Evolutionary conservation across 1,140 invertebrate genomes (phyloP).

Genomic region (Saccostrea glomerata): DNA sequence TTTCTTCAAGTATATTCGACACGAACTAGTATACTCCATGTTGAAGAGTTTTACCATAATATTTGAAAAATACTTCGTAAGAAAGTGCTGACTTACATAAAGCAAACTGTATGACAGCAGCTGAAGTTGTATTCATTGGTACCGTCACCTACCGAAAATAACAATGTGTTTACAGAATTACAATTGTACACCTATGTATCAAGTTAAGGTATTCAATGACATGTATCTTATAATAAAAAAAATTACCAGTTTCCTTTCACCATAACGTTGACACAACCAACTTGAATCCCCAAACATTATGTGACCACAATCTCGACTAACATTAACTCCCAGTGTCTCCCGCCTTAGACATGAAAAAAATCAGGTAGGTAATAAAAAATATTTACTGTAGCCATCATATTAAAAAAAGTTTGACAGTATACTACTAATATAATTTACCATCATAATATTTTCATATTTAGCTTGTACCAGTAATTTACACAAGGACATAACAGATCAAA

Average conservation of each 20-base stretch:
- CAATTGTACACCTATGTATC: background rate
- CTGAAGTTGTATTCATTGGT: slow-evolving; percentile 74
- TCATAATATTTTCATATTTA: too few species aligned
- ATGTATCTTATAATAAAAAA: background rate
- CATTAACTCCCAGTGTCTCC: slow-evolving; percentile 60
- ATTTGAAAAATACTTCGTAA: too few species aligned
- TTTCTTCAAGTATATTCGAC: too few species aligned
- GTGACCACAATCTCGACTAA: slow-evolving; percentile 72
- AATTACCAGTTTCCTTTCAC: slow-evolving; percentile 70
- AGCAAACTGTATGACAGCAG: slow-evolving; percentile 78
- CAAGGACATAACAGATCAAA: background rate
- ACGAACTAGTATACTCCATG: too few species aligned
- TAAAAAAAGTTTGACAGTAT: too few species aligned
- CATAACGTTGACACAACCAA: slow-evolving; percentile 70
- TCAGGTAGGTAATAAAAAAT: too few species aligned
- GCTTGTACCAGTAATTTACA: background rate
- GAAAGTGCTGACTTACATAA: slow-evolving; percentile 68
- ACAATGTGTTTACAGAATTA: background rate
- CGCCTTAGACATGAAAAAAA: slow-evolving; percentile 59
- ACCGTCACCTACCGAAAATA: slow-evolving; percentile 66
- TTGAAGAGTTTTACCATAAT: too few species aligned
- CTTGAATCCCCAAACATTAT: slow-evolving; percentile 75
- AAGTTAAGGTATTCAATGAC: background rate
- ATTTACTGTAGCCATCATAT: too few species aligned
- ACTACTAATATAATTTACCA: too few species aligned